Evolutionary conservation across 2,888 invertebrate genomes (phyloP).

Genomic region (Ceraclea dissimilis): DNA sequence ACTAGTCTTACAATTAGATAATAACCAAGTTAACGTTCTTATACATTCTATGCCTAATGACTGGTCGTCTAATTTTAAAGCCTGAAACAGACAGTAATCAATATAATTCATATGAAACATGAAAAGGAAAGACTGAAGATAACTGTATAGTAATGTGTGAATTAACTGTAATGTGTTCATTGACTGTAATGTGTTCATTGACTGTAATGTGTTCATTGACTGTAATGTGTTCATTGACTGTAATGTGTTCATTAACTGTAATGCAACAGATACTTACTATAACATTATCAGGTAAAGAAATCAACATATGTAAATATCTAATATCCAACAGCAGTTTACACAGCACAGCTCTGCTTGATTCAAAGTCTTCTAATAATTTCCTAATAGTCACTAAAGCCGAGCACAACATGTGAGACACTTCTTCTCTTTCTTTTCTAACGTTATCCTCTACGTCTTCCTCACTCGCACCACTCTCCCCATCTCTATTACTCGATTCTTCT

Average conservation of each 20-base stretch:
- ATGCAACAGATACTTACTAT: slow-evolving; percentile 31
- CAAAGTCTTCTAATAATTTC: slow-evolving; percentile 31
- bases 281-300: slow-evolving; percentile 34
- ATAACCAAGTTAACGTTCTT: slow-evolving; percentile 27
- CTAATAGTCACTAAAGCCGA: slow-evolving; percentile 34
- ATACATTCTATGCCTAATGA: slow-evolving; percentile 28
- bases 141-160: no score
- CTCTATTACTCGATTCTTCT: slow-evolving; percentile 25
- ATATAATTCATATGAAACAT: not conserved
- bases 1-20: slow-evolving; percentile 23
- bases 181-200: no score
- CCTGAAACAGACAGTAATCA: slow-evolving; percentile 23
- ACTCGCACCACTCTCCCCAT: slow-evolving; percentile 21
- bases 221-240: no score
- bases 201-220: no score
- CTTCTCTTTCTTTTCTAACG: slow-evolving; percentile 25
- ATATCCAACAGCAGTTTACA: slow-evolving; percentile 37
- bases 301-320: slow-evolving; percentile 36
- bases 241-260: no score
- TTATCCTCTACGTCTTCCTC: not conserved
- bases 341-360: slow-evolving; percentile 28
- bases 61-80: slow-evolving; percentile 26
- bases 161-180: no score
- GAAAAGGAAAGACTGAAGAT: not conserved
- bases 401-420: slow-evolving; percentile 33